Percentiles rank a stretch among this genome's conserved stretches.
Evolutionary conservation across 2,888 invertebrate genomes (phyloP).

Genomic region (Ptychoptera albimana): DNA sequence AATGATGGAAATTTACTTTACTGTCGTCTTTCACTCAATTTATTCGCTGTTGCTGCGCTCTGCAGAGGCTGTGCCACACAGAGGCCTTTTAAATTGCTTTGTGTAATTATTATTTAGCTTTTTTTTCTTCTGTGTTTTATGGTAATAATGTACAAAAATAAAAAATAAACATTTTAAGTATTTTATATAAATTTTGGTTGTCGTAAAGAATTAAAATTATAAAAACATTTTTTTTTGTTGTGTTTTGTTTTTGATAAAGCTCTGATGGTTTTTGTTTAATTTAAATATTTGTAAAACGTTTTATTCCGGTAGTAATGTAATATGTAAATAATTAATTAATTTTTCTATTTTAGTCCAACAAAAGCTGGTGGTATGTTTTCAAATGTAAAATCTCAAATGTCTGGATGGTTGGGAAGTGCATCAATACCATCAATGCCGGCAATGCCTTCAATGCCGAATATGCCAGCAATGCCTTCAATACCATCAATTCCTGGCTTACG

Average conservation of each 20-base stretch:
- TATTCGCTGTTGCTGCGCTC: no score
- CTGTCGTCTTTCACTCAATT: no score
- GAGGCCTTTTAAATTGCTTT: no score
- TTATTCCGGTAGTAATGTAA: constrained; percentile 3
- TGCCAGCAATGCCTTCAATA: constrained; percentile 30
- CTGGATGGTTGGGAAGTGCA: constrained; percentile 58
- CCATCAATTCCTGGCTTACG: constrained; percentile 51
- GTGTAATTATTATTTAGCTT: no score
- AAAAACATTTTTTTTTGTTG: no score
- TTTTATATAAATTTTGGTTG: not conserved
- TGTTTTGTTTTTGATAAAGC: not conserved
- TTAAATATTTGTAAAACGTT: not conserved
- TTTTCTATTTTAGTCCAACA: constrained; percentile 41
- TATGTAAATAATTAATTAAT: constrained; percentile 9
- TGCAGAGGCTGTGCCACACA: no score
- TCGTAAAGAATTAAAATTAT: no score
- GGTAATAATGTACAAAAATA: not conserved
- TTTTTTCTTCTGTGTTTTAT: not conserved
- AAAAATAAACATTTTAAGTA: no score
- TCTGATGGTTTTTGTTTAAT: no score
- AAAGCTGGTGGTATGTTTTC: constrained; percentile 69
- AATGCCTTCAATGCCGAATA: constrained; percentile 30
- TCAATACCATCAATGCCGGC: constrained; percentile 31
- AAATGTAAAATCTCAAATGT: constrained; percentile 72
- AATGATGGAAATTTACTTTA: no score